A percentile compares a stretch with the other conserved stretches of the same genome.
Conservation (phyloP, 2,797 vertebrate genomes). For the Phrynocephalus guinanensis region DNA sequence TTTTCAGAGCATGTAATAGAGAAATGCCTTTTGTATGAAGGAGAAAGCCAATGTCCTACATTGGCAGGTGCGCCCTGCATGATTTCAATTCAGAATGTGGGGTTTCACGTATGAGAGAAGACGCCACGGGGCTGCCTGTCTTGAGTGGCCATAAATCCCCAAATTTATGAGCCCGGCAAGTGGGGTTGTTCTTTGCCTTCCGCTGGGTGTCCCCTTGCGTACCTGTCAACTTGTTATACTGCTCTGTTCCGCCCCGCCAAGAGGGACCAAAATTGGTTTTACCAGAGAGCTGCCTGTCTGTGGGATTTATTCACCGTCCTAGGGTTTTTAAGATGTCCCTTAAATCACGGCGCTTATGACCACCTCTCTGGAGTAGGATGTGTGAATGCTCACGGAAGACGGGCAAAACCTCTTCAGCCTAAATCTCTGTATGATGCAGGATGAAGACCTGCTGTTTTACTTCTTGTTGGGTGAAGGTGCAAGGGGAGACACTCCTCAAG, state of each 20-base stretch:
- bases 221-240: conserved; percentile 10
- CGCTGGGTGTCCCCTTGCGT: not conserved
- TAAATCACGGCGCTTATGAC: conserved; percentile 11
- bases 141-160: conserved; percentile 17
- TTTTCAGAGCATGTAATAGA: not conserved
- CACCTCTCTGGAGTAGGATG: not conserved
- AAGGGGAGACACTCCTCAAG: no score
- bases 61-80: not conserved
- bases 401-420: no score
- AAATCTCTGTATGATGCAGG: no score
- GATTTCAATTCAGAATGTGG: not conserved
- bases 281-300: not conserved
- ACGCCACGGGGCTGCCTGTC: no score
- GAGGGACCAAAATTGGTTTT: conserved; percentile 10
- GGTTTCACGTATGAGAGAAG: not conserved
- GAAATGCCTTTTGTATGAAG: no score
- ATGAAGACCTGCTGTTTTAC: no score
- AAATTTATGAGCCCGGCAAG: conserved; percentile 3
- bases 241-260: not conserved
- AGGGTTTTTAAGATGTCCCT: conserved; percentile 16
- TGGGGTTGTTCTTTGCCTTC: not conserved
- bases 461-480: no score
- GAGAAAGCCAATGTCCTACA: not conserved
- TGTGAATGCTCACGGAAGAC: not conserved
- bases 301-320: conserved; percentile 19